A percentile compares a stretch with the other conserved stretches of the same genome.
Evolutionary conservation across 1,140 invertebrate genomes (phyloP).

Genomic region (Cardiocondyla obscurior): DNA sequence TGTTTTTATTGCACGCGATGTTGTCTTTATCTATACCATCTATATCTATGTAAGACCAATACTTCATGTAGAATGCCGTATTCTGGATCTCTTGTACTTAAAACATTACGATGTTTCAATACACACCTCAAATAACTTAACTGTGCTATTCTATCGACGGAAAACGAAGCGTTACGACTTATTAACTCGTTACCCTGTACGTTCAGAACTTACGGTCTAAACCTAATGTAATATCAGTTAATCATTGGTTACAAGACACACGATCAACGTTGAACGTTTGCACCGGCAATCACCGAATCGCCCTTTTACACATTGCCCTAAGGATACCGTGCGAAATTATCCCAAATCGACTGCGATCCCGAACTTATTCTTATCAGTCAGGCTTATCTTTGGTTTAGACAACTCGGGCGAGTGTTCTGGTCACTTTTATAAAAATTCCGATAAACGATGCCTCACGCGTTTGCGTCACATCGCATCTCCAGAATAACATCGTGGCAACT

Average conservation of each 20-base stretch:
- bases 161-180: slow-evolving; percentile 56
- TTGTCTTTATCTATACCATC: slow-evolving; percentile 47
- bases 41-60: slow-evolving; percentile 25
- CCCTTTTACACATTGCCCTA: background rate
- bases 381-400: slow-evolving; percentile 27
- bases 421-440: slow-evolving; percentile 1
- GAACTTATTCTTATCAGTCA: background rate
- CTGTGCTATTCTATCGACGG: slow-evolving; percentile 29
- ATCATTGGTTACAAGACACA: slow-evolving; percentile 18
- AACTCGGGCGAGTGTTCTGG: background rate
- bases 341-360: background rate
- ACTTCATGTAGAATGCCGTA: slow-evolving; percentile 46
- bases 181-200: slow-evolving; percentile 68
- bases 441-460: background rate
- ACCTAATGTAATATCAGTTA: slow-evolving; percentile 22
- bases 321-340: background rate
- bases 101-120: slow-evolving; percentile 46
- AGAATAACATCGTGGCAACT: background rate
- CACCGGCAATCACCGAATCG: background rate
- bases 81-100: slow-evolving; percentile 53
- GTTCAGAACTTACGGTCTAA: slow-evolving; percentile 51
- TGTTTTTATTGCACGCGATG: slow-evolving; percentile 47
- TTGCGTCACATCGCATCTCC: background rate
- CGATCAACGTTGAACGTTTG: slow-evolving; percentile 22
- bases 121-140: slow-evolving; percentile 59